A percentile compares a stretch with the other conserved stretches of the same genome.
These are phyloP conservation scores for Manis pentadactyla DNA, from an alignment of 2,797 vertebrate genomes.

Conservation along the genomic window DNA sequence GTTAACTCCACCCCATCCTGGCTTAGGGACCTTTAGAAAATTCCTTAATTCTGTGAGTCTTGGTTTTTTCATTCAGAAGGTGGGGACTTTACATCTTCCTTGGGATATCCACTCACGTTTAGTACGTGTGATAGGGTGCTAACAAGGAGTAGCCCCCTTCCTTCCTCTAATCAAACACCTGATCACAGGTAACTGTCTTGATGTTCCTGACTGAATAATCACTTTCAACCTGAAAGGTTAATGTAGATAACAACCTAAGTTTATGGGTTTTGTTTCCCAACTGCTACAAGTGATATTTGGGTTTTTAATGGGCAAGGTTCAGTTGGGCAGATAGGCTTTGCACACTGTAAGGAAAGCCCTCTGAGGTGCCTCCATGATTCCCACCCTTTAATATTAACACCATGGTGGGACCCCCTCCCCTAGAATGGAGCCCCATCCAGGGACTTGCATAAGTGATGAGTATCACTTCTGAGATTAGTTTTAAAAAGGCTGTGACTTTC, in stretches of 20 bases:
- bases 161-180: background rate
- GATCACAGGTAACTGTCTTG: background rate
- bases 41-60: background rate
- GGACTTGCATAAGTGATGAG: background rate
- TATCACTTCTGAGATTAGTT: background rate
- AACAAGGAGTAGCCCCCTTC: background rate
- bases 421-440: background rate
- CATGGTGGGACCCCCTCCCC: background rate
- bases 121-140: background rate
- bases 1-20: background rate
- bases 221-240: background rate
- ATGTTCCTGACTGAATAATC: background rate
- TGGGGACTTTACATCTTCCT: background rate
- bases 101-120: background rate
- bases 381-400: background rate
- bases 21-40: background rate
- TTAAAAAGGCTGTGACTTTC: background rate
- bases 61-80: background rate
- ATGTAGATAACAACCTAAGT: background rate
- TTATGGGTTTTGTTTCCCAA: background rate
- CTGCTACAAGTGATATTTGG: background rate
- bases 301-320: background rate
- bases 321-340: background rate
- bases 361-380: background rate
- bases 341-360: background rate